These are phyloP conservation scores for Heliconius hewitsoni DNA, from an alignment of 1,140 invertebrate genomes.

Conservation along the genomic window DNA sequence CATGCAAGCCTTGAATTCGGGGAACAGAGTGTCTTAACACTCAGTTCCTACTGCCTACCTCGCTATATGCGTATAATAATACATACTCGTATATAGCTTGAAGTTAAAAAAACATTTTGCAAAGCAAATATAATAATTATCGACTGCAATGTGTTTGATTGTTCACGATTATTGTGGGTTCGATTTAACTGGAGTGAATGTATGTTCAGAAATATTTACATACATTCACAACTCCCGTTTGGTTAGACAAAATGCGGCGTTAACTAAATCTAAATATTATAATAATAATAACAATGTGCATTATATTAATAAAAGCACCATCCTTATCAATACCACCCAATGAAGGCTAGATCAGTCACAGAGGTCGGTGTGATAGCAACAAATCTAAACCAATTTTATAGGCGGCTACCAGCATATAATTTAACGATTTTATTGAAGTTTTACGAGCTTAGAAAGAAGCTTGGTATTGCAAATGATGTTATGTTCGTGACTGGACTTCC, in stretches of 20 bases:
- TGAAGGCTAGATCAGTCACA: background rate
- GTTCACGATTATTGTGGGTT: no score
- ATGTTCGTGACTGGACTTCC: constrained; percentile 70
- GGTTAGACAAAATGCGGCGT: background rate
- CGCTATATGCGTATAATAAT: no score
- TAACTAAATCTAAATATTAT: background rate
- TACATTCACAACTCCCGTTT: no score
- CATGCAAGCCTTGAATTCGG: no score
- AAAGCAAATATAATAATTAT: no score
- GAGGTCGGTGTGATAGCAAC: constrained; percentile 47
- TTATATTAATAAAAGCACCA: background rate
- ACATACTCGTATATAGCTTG: no score
- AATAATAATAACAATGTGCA: background rate
- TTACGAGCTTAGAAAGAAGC: constrained; percentile 73
- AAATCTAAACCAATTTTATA: constrained; percentile 62
- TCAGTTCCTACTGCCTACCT: no score
- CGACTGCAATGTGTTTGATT: no score
- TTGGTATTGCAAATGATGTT: constrained; percentile 63
- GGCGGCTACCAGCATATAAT: constrained; percentile 60
- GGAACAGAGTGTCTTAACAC: no score
- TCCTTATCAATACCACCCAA: background rate
- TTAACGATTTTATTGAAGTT: constrained; percentile 75
- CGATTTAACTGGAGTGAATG: no score
- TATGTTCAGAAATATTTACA: no score
- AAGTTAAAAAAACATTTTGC: background rate